Evolutionary conservation across 1,140 invertebrate species (phyloP), one percentile per base, ranked within the genome.

Genomic region (Drosophila jambulina): DNA sequence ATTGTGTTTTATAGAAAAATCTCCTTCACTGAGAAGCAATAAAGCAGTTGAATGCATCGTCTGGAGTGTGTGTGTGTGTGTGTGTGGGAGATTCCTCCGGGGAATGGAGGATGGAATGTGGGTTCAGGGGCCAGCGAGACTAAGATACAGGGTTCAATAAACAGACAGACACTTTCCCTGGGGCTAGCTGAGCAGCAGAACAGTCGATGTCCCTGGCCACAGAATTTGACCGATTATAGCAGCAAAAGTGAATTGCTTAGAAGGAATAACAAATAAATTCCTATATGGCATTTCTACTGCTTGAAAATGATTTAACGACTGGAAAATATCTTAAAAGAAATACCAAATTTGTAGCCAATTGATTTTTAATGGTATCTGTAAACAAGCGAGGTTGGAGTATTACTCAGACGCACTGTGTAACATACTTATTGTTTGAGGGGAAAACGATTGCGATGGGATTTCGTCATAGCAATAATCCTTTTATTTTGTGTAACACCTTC

Each of bases 161-260:
- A 42, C 67, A 49, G 67, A 71, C 67, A 72, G 67, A 71, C 67
- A 59, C 69, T 51, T 60, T 46, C 43, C 48, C 34, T 29, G 8
- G 29, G 51, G 48, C 40, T 25, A 32, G 10, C 36, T 51, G 57
- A 61, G 46, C 38, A 54, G 42, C 51, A 61, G 49, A 63, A 63
- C 79, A 56, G 42, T 71, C 74, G 58, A 74, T 81, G 71, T 68
- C 70, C 59, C 59, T 62, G 71, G 60, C 57, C 84, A 70, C 63
- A 77, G 64, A 74, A 60, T 77, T 87, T 88, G 83, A 88, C 84
- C 83, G 84, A 87, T 87, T 87, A 87, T 77, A 67, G 64, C 64
- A 75, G 36, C 27, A 61, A 42, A 42, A 42, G n/a, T 25, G 25
- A 76, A 75, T 68, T 45, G 48, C 64, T 45, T 25, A 38, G 32